A percentile compares a stretch with the other conserved stretches of the same genome.
Conservation (phyloP, 2,113 vertebrate species). For the Anas platyrhynchos region DNA sequence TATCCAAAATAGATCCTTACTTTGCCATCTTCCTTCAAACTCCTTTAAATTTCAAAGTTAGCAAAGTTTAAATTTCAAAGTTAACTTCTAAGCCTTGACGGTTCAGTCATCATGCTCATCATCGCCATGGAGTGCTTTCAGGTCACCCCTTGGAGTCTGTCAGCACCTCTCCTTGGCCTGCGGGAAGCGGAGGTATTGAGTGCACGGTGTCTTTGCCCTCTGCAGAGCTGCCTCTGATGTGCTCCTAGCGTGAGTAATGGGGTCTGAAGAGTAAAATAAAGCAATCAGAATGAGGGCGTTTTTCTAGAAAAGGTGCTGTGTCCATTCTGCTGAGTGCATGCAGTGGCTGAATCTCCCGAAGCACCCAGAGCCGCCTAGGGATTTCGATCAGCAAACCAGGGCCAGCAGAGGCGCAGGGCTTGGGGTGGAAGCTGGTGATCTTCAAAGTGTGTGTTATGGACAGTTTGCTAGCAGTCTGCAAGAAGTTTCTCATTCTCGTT, state of each 20-base stretch:
- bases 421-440: neutral
- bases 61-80: neutral
- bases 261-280: neutral
- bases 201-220: neutral
- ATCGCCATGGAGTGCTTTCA: neutral
- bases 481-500: neutral
- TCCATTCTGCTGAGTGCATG: neutral
- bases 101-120: neutral
- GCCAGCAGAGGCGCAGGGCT: neutral
- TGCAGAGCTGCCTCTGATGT: neutral
- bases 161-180: rapidly evolving
- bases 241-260: neutral
- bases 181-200: neutral
- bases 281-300: rapidly evolving
- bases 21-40: neutral
- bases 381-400: neutral
- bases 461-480: neutral
- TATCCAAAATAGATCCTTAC: neutral
- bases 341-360: neutral
- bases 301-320: neutral
- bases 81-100: neutral
- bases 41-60: neutral
- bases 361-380: neutral
- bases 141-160: neutral
- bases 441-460: neutral